A percentile compares a stretch with the other conserved stretches of the same genome.
These are phyloP conservation scores for Latrodectus hesperus DNA, from an alignment of 2,888 invertebrate genomes.

Conservation along the genomic window DNA sequence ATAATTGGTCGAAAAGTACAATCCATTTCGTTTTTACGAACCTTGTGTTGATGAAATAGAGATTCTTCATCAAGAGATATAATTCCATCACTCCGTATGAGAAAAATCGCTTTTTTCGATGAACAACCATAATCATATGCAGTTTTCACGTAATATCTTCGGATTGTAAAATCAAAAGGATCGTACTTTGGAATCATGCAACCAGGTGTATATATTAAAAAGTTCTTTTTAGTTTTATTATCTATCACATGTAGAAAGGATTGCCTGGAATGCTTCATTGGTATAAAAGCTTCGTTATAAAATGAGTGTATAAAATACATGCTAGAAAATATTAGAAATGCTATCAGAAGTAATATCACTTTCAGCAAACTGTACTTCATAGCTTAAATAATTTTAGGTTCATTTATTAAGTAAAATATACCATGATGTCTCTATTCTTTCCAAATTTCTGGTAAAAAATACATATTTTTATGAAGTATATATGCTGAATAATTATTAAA, in stretches of 20 bases:
- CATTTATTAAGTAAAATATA: not conserved
- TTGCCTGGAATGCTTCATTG: constrained; percentile 5
- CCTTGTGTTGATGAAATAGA: constrained; percentile 37
- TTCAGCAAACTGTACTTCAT: constrained; percentile 53
- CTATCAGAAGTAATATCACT: constrained; percentile 13
- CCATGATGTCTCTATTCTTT: not conserved
- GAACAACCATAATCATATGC: constrained; percentile 48
- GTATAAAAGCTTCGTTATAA: constrained; percentile 26
- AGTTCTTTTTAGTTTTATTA: constrained; percentile 45
- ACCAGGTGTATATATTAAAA: constrained; percentile 62
- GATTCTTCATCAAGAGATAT: constrained; percentile 43
- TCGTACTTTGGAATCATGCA: constrained; percentile 69
- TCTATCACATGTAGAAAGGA: not conserved
- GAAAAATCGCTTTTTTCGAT: constrained; percentile 39
- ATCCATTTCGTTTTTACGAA: constrained; percentile 37
- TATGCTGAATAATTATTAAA: not conserved
- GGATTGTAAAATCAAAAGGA: constrained; percentile 65
- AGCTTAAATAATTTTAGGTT: not conserved
- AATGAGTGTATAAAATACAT: constrained; percentile 49
- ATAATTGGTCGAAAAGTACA: constrained; percentile 56
- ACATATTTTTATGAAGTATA: not conserved
- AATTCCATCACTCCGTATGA: constrained; percentile 21
- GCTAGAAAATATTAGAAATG: constrained; percentile 52
- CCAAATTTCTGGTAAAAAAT: not conserved
- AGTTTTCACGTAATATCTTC: constrained; percentile 57